phyloP scores from a whole-genome alignment of 2,888 invertebrate genomes.

The Eueremaeus valkanovi region DNA sequence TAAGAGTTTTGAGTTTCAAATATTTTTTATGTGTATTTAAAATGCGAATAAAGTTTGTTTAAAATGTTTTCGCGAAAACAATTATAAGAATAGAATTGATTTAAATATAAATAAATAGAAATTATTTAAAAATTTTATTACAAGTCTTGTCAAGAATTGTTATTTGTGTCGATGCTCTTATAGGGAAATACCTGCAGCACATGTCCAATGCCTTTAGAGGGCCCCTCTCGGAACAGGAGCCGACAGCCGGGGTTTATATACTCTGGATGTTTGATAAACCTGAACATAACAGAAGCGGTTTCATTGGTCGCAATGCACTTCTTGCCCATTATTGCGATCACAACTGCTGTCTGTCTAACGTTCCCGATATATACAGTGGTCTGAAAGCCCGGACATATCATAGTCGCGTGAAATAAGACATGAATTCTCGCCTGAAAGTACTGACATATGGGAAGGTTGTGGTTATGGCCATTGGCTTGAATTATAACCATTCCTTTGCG shows the following conservation, averaged over 20 bases:
- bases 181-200: slow-evolving; percentile 55
- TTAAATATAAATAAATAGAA: background rate
- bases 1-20: background rate
- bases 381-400: slow-evolving; percentile 65
- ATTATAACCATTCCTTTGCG: slow-evolving; percentile 82
- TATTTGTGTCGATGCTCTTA: background rate
- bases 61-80: background rate
- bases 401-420: slow-evolving; percentile 79
- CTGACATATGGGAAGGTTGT: slow-evolving; percentile 43
- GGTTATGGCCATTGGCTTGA: background rate
- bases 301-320: slow-evolving; percentile 73
- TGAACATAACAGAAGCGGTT: slow-evolving; percentile 77
- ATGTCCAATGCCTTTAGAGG: slow-evolving; percentile 79
- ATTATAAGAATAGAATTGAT: background rate
- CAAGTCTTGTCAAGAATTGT: background rate
- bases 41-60: too few relatives aligned
- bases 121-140: background rate
- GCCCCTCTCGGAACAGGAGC: slow-evolving; percentile 75
- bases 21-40: too few relatives aligned
- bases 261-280: slow-evolving; percentile 84
- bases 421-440: slow-evolving; percentile 75
- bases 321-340: slow-evolving; percentile 66
- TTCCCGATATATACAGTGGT: slow-evolving; percentile 94
- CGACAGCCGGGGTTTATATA: slow-evolving; percentile 74
- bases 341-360: slow-evolving; percentile 88